These are phyloP conservation scores for Agriopis leucophaearia DNA, from an alignment of 2,888 invertebrate species.

Conservation along the genomic window DNA sequence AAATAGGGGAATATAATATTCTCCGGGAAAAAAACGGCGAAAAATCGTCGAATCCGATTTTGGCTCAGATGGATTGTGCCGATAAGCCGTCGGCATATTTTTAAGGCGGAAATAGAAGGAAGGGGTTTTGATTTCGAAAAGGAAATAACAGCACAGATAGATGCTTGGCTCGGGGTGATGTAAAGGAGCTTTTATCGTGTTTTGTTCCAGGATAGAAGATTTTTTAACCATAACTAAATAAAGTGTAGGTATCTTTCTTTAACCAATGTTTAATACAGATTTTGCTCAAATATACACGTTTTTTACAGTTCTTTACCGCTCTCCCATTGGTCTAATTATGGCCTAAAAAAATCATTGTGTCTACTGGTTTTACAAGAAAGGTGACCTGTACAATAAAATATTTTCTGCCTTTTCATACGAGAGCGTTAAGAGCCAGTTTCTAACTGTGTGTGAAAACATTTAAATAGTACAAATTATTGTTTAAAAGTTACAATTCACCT, in stretches of 20 bases:
- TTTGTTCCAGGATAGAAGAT: neutral
- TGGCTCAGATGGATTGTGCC: conserved; percentile 43
- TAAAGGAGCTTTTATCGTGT: conserved; percentile 4
- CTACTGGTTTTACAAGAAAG: no score
- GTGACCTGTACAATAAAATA: no score
- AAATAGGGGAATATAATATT: conserved; percentile 46
- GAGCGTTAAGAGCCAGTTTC: no score
- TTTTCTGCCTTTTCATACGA: no score
- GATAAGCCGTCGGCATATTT: conserved; percentile 46
- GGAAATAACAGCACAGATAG: conserved; percentile 21
- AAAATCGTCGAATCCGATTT: conserved; percentile 44
- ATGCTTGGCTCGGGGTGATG: neutral
- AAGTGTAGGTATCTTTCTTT: neutral
- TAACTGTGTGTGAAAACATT: no score
- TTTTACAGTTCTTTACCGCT: no score
- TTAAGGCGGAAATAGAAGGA: conserved; percentile 38
- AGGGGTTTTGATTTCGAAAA: conserved; percentile 33
- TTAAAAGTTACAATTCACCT: no score
- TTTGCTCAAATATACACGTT: no score
- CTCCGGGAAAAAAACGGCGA: conserved; percentile 33
- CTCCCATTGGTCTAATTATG: no score
- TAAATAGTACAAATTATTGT: no score
- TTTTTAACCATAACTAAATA: neutral
- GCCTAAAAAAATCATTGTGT: no score
- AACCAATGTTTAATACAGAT: neutral